Percentiles rank a stretch among this genome's conserved stretches.
Evolutionary conservation across 92 coral and sea anemone species (phyloP).

Genomic region (Nematostella vectensis): DNA sequence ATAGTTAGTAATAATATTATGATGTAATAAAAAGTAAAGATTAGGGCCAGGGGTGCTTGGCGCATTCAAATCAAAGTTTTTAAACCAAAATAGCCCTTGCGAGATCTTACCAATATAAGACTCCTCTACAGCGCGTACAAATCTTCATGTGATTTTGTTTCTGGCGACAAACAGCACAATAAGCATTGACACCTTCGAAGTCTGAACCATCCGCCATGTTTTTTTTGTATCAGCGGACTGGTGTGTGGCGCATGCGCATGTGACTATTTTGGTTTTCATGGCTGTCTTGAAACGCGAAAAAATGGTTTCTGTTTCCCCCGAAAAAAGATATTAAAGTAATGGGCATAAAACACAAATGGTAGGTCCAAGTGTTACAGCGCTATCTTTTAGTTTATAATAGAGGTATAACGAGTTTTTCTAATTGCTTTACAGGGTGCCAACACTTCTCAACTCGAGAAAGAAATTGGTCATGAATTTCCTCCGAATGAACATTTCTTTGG

Average conservation of each 20-base stretch:
- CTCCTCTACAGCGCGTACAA: constrained; percentile 59
- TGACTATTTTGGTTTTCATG: constrained; percentile 1
- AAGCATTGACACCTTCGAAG: background rate
- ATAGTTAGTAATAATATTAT: too few relatives aligned
- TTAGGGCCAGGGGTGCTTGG: too few relatives aligned
- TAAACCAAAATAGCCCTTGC: background rate
- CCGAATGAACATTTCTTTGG: constrained; percentile 99
- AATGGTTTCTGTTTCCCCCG: background rate
- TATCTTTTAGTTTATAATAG: background rate
- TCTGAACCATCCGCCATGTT: constrained; percentile 23
- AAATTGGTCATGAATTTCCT: constrained; percentile 96
- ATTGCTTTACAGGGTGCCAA: constrained; percentile 70
- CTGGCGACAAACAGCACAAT: constrained; percentile 58
- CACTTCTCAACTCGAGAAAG: constrained; percentile 97
- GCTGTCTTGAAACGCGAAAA: background rate
- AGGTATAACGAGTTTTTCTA: background rate
- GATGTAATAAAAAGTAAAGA: too few relatives aligned
- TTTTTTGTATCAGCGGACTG: background rate
- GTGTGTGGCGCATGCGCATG: background rate
- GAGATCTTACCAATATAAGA: constrained; percentile 70
- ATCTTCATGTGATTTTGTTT: constrained; percentile 64
- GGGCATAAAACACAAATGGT: constrained; percentile 39
- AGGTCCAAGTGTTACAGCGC: background rate
- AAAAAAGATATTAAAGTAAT: constrained; percentile 23
- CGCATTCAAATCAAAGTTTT: too few relatives aligned